Conservation (phyloP, 2,113 vertebrate genomes). For the Tragelaphus scriptus region DNA sequence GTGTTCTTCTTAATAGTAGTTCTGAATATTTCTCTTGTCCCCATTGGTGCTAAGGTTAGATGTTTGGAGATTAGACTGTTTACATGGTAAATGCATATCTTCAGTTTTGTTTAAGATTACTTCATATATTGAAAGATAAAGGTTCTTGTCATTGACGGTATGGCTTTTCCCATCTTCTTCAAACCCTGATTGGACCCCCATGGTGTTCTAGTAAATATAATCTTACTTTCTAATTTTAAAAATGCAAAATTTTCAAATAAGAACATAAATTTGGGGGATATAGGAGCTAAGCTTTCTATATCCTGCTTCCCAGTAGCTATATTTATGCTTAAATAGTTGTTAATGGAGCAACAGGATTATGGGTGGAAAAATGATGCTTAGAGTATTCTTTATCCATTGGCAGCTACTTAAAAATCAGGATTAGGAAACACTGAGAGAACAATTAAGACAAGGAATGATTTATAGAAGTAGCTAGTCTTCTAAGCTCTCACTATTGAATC, state of each 20-base stretch:
- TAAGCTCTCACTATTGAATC: constrained; percentile 9
- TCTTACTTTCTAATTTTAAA: constrained; percentile 31
- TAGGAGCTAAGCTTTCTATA: neutral
- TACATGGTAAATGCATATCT: neutral
- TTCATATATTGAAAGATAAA: neutral
- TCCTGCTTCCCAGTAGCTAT: neutral
- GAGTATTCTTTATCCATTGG: neutral
- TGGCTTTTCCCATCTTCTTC: constrained; percentile 5
- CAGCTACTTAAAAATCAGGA: neutral
- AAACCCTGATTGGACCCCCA: neutral
- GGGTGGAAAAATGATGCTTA: neutral
- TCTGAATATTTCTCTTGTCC: neutral
- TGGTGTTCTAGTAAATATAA: constrained; percentile 13
- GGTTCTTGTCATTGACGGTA: neutral
- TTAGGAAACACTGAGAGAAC: neutral
- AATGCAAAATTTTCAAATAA: neutral
- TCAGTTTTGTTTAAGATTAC: constrained; percentile 8
- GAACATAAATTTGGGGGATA: neutral
- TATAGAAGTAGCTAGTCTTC: constrained; percentile 21
- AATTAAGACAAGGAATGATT: neutral
- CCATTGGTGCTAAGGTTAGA: neutral
- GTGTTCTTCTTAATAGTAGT: neutral
- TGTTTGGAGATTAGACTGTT: constrained; percentile 20
- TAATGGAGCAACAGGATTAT: neutral
- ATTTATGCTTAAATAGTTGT: constrained; percentile 4